Percentiles rank a stretch among this genome's conserved stretches.
Conservation (phyloP, 2,888 invertebrate genomes). For the Linnaemya tessellans region DNA sequence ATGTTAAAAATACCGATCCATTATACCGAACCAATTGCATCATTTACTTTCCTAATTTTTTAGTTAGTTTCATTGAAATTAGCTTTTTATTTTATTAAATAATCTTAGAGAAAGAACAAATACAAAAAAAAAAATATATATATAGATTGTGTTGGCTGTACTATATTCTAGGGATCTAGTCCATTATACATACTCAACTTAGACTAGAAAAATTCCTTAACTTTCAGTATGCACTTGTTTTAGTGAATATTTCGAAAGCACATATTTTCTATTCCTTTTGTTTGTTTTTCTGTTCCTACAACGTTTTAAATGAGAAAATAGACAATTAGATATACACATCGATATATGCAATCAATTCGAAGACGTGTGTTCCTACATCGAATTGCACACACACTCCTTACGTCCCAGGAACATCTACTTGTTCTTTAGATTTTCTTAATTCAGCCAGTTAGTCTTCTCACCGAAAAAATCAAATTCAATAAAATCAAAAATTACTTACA, state of each 20-base stretch:
- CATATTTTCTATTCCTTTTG: conserved; percentile 8
- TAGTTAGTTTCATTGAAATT: conserved; percentile 25
- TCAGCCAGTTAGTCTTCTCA: not conserved
- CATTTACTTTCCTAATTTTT: not conserved
- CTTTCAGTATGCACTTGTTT: conserved; percentile 36
- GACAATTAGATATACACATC: not conserved
- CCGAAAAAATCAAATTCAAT: conserved; percentile 4
- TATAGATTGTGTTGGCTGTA: conserved; percentile 4
- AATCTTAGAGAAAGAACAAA: not conserved
- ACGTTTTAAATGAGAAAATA: not conserved
- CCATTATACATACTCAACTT: not conserved
- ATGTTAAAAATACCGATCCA: not conserved
- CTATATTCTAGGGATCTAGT: not conserved
- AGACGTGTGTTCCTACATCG: not conserved
- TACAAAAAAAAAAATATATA: not conserved
- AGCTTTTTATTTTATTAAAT: conserved; percentile 2
- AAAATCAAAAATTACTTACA: conserved; percentile 24
- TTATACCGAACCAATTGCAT: not conserved
- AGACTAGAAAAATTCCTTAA: not conserved
- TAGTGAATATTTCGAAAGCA: conserved; percentile 30
- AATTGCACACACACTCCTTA: not conserved
- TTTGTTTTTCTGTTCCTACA: not conserved
- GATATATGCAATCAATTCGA: not conserved
- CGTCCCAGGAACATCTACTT: conserved; percentile 5
- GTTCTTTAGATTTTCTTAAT: not conserved